Base-by-base conservation (phyloP, 2,113 vertebrate genomes). In the Raja brachyura region DNA sequence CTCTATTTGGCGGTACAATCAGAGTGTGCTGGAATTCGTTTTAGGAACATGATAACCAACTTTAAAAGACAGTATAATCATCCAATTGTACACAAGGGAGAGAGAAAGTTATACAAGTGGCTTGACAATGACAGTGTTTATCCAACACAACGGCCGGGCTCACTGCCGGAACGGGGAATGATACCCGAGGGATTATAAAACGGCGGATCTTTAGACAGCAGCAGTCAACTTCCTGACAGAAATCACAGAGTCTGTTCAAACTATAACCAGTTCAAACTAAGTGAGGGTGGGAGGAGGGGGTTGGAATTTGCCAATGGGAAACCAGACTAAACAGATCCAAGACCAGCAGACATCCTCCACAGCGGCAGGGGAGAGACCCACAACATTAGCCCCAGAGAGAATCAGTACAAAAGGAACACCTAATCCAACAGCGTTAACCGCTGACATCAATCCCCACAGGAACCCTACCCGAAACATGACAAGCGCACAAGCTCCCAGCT, bases 321-420 rank as follows among this genome's bases (percentile, higher is more conserved):
- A 66, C 83, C 28, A 88, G 83, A 63, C 83, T 88, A 88, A 88
- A 88, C 59, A 88, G 83, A 88, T 66, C 59, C 83, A 63, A n/a
- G 63, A 31, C 63, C 11, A 31, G 83, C 83, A 88, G 61, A 88
- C 59, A 88, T 31, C 59, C 83, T 88, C 83, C 6, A 14, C 28
- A 31, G 59, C 11, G 54, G 25, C 83, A 66, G 83, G 59, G 83
- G 83, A 63, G 59, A 88, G 59, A 63, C 28, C 59, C 1, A 59
- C 59, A 88, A 63, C n/a, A 88, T 28, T 31, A n/a, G 59, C 31
- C 83, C 83, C 83, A 88, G 31, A 56, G 83, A 88, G 83, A 88
- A 14, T 63, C 9, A 14, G 28, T 66, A 63, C 59, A 88, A 61
- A 88, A 63, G 61, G 83, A 88, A 88, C 83, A 88, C 83, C 83